Base-by-base conservation (phyloP, 2,888 invertebrate genomes). In the Sphinx pinastri region DNA sequence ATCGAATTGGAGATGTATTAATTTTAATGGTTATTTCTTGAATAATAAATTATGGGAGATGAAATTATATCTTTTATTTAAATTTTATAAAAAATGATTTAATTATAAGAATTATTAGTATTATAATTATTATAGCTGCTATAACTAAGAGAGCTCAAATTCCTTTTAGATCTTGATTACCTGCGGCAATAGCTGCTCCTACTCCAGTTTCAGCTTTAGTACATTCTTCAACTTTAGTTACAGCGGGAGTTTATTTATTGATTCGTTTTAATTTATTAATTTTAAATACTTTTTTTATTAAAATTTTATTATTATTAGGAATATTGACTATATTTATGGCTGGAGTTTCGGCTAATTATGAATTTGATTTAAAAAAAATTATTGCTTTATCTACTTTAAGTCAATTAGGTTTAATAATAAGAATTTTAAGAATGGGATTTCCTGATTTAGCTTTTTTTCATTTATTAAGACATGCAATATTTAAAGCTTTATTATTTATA, bases 111-210 rank as follows among this genome's bases (percentile, higher is more conserved):
- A 81, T 94, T 79, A 86, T 94, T 86, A 83, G 84, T 0, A 11
- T 77, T n/a, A 89, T 95, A 80, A 82, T 94, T 74, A 89, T 92
- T 83, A 87, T 94, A 77, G 95, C 95, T 0, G 94, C 95, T 69
- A 95, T 96, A 91, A 97, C 97, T 72, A 97, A 97, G 89, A 97
- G 97, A 77, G 97, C 97, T 83, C 97, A 97, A 88, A 95, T 97
- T 94, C 97, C 97, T 66, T 97, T 97, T 96, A 96, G 96, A 74
- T 95, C 96, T 63, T 97, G 97, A 79, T 88, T 97, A 67, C 97
- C 97, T 0, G 96, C 95, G 0, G 97, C 97, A 59, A 97, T 97
- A 88, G 96, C 96, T 0, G 97, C 97, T 60, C 97, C 97, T 52
- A 97, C 97, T 0, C 97, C 97, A 12, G 95, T 97, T 70, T 96